Evolutionary conservation across 2,113 vertebrate species (phyloP), one percentile per base, ranked within the genome.

Genomic region (Psittacara wagleri): DNA sequence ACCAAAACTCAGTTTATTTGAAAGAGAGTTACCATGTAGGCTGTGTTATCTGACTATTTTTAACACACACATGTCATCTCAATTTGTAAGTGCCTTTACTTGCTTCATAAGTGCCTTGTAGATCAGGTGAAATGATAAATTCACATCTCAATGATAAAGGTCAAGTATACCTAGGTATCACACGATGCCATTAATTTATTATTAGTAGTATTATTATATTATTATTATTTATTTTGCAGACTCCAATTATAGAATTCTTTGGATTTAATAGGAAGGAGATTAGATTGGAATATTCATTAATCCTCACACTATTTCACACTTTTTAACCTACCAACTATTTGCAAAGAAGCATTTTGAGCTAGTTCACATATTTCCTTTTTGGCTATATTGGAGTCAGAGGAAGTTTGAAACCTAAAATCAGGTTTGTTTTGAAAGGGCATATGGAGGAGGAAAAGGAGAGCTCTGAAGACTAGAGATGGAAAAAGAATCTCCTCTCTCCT

Each of bases 81-180:
- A 75, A 61, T 90, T 62, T 39, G 4, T 70, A 96, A 95, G 92
- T 93, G 86, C 79, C 68, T 96, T 90, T 74, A 70, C 90, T 93
- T 88, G 92, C 76, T 95, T 76, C 69, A 5, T 33, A 88, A 96
- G 92, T 96, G 88, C 83, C 64, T 90, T 44, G 80, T 52, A 95
- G 90, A 93, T 92, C 76, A 90, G 86, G 66, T 94, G 88, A 88
- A 93, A 90, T 54, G 75, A 91, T 76, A 96, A 93, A 96, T 41
- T 55, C 94, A 62, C 61, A 70, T 83, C 61, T 92, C 62, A 11
- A 76, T 95, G 91, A 94, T 93, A 62, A 81, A 90, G 94, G 92
- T 84, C 95, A 68, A 62, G 75, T 90, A 75, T 28, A 83, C n/a
- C 68, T 31, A 86, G 44, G 25, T 78, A 93, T 92, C 92, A 72